Evolutionary conservation across 1,140 invertebrate genomes (phyloP).

Genomic region (Lasaia peninsularis): DNA sequence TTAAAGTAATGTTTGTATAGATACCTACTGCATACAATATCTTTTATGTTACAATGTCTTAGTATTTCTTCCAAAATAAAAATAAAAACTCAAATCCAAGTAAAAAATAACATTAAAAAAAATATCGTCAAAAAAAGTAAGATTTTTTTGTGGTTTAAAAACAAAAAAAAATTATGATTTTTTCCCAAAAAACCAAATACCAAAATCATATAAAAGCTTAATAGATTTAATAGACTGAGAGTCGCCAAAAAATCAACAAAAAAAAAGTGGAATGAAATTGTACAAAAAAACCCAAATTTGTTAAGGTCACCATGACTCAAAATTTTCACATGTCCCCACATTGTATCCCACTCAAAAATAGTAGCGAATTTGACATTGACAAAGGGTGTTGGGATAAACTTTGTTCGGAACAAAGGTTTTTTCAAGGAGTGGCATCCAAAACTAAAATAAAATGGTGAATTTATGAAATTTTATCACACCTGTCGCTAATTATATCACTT

Average conservation of each 20-base stretch:
- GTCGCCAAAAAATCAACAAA: slow-evolving; percentile 37
- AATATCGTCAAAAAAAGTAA: too few relatives aligned
- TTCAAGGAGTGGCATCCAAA: slow-evolving; percentile 42
- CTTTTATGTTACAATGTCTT: too few relatives aligned
- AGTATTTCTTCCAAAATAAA: too few relatives aligned
- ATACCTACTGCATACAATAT: too few relatives aligned
- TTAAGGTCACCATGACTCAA: slow-evolving; percentile 58
- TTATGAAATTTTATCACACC: slow-evolving; percentile 63
- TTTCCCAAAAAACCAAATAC: too few relatives aligned
- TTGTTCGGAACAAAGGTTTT: slow-evolving; percentile 43
- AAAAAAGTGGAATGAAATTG: slow-evolving; percentile 46
- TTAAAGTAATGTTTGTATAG: too few relatives aligned
- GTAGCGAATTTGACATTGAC: slow-evolving; percentile 67
- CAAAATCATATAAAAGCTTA: too few relatives aligned
- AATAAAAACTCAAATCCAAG: too few relatives aligned
- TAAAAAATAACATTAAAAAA: too few relatives aligned
- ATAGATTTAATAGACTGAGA: slow-evolving; percentile 39
- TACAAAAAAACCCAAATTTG: slow-evolving; percentile 51
- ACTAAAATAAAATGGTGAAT: slow-evolving; percentile 54
- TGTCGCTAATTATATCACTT: slow-evolving; percentile 75
- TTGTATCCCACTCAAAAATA: slow-evolving; percentile 58
- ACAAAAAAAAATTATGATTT: too few relatives aligned
- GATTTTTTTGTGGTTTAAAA: too few relatives aligned
- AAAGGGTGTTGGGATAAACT: slow-evolving; percentile 66
- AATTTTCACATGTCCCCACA: slow-evolving; percentile 60